A percentile compares a stretch with the other conserved stretches of the same genome.
phyloP scores from a whole-genome alignment of 2,113 vertebrate species.

The Tragelaphus scriptus region DNA sequence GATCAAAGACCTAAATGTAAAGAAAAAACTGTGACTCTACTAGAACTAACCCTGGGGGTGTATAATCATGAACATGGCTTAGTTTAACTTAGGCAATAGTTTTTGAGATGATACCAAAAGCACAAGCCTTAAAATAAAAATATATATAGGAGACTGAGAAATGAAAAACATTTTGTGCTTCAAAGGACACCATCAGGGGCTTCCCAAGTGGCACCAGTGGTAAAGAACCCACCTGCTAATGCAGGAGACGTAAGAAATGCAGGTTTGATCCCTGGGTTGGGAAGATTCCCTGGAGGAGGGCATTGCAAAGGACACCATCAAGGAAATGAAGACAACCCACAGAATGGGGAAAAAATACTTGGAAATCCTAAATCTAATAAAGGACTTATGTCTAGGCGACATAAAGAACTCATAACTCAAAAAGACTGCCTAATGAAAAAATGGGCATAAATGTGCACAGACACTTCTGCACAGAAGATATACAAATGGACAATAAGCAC shows the following conservation, averaged over 20 bases:
- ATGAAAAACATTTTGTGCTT: neutral
- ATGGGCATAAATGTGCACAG: neutral
- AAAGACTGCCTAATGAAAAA: neutral
- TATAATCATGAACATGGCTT: neutral
- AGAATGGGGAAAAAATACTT: neutral
- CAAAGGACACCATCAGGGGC: neutral
- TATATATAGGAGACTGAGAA: neutral
- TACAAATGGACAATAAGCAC: neutral
- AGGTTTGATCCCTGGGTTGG: neutral
- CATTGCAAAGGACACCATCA: neutral
- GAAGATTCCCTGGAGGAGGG: neutral
- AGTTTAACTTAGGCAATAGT: neutral
- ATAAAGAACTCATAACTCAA: neutral
- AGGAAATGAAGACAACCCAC: neutral
- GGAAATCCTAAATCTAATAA: neutral
- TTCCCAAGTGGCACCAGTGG: neutral
- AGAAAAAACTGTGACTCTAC: neutral
- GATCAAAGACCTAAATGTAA: neutral
- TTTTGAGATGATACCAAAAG: neutral
- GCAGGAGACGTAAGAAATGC: neutral
- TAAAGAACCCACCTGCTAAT: neutral
- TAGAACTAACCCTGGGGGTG: neutral
- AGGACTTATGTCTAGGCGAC: neutral
- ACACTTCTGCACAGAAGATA: neutral
- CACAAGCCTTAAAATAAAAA: neutral